Evolutionary conservation across 2,888 invertebrate genomes (phyloP).

Genomic region (Limnephilus rhombicus): DNA sequence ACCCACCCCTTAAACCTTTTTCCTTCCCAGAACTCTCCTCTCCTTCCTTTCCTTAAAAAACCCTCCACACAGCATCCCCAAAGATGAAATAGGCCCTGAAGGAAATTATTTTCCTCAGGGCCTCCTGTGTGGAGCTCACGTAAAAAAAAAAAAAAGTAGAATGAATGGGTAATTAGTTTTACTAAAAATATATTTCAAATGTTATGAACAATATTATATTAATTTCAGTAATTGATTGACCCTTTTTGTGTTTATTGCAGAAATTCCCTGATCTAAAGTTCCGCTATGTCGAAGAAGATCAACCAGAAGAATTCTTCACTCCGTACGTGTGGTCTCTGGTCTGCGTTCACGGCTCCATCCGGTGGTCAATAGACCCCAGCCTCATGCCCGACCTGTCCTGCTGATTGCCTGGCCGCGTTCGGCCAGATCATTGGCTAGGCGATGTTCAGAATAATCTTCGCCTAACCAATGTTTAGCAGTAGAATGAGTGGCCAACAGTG

Average conservation of each 20-base stretch:
- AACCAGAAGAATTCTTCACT: conserved; percentile 99
- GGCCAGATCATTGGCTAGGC: not conserved
- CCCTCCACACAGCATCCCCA: no score
- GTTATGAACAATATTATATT: no score
- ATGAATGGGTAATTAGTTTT: no score
- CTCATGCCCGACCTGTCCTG: conserved; percentile 55
- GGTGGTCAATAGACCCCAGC: conserved; percentile 74
- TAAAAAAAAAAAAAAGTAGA: no score
- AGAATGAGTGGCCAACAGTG: not conserved
- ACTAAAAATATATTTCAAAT: no score
- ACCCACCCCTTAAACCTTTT: no score
- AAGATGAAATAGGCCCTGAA: no score
- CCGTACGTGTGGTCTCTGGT: conserved; percentile 99
- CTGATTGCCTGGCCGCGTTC: conserved; percentile 21
- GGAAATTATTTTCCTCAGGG: no score
- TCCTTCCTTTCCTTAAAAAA: no score
- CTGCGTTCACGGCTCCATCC: conserved; percentile 77
- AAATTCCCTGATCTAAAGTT: conserved; percentile 99
- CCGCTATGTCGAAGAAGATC: conserved; percentile 99
- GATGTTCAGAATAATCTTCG: not conserved
- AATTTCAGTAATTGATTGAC: conserved; percentile 2
- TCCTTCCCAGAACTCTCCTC: no score
- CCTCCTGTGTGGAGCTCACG: no score
- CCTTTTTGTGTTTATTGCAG: conserved; percentile 74
- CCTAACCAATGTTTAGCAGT: not conserved